Percentiles rank a stretch among this genome's conserved stretches.
These are phyloP conservation scores for Tinea trinotella DNA, from an alignment of 2,888 invertebrate species.

Conservation along the genomic window DNA sequence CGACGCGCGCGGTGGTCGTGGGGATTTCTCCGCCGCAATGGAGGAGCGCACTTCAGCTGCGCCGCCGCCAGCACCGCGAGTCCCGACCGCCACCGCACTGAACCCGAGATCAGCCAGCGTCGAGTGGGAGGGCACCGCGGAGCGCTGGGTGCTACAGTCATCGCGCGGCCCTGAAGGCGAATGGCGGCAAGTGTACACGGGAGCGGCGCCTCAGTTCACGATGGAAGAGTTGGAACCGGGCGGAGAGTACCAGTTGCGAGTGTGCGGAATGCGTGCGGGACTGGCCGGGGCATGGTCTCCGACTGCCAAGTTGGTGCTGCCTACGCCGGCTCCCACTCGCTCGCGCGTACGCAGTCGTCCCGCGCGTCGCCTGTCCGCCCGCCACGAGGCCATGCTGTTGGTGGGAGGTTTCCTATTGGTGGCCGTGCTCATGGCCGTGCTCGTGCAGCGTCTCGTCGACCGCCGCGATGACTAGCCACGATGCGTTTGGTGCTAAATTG, in stretches of 20 bases:
- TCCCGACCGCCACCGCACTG: conserved; percentile 75
- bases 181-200: conserved; percentile 75
- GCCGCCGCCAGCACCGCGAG: conserved; percentile 85
- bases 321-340: conserved; percentile 42
- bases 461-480: conserved; percentile 21
- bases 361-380: conserved; percentile 67
- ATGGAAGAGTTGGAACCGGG: conserved; percentile 81
- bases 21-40: conserved; percentile 81
- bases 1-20: conserved; percentile 86
- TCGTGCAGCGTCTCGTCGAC: conserved; percentile 71
- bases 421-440: conserved; percentile 74
- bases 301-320: conserved; percentile 72
- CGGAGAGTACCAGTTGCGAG: conserved; percentile 82
- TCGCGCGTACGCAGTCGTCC: conserved; percentile 43
- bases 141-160: conserved; percentile 83
- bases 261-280: conserved; percentile 81
- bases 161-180: conserved; percentile 47
- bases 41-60: conserved; percentile 82
- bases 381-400: conserved; percentile 76
- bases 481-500: conserved; percentile 28
- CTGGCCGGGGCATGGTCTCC: conserved; percentile 81
- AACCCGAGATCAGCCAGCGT: conserved; percentile 42
- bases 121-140: conserved; percentile 69
- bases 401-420: conserved; percentile 73
- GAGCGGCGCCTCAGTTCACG: conserved; percentile 73